These are phyloP conservation scores for Gallinago paraguaiae DNA, from an alignment of 2,113 vertebrate species.

Conservation along the genomic window DNA sequence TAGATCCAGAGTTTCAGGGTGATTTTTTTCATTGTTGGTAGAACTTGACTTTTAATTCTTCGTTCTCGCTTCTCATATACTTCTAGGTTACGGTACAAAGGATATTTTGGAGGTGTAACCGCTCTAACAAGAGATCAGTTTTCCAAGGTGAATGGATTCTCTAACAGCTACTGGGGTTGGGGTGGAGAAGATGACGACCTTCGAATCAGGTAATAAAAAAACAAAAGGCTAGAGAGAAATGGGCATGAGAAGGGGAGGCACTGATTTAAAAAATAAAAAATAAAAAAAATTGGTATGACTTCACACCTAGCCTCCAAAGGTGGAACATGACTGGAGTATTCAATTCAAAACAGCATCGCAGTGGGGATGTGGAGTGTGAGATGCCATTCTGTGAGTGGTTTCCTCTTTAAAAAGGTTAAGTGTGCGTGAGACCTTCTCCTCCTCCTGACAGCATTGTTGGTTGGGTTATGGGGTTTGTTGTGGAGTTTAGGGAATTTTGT, in stretches of 20 bases:
- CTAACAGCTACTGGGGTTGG: constrained; percentile 98
- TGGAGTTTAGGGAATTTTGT: neutral
- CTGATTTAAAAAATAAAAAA: neutral
- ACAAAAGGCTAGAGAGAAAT: neutral
- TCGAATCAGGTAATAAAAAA: constrained; percentile 83
- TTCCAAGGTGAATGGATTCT: constrained; percentile 91
- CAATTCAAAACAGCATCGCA: neutral
- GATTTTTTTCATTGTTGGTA: neutral
- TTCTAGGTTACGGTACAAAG: constrained; percentile 87
- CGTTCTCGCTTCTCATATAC: neutral
- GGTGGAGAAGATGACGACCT: constrained; percentile 99
- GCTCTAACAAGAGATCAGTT: constrained; percentile 92
- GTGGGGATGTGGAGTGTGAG: neutral
- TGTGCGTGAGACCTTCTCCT: neutral
- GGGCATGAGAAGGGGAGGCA: neutral
- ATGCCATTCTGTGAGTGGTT: neutral
- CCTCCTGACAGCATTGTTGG: neutral
- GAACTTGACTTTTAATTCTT: neutral
- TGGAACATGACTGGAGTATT: neutral
- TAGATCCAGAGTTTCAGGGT: neutral
- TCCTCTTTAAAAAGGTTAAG: neutral
- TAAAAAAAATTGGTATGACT: neutral
- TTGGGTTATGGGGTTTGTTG: neutral
- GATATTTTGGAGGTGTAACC: constrained; percentile 96
- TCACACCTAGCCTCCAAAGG: neutral